Conservation (phyloP, 2,888 invertebrate species). For the Parasteatoda lunata region DNA sequence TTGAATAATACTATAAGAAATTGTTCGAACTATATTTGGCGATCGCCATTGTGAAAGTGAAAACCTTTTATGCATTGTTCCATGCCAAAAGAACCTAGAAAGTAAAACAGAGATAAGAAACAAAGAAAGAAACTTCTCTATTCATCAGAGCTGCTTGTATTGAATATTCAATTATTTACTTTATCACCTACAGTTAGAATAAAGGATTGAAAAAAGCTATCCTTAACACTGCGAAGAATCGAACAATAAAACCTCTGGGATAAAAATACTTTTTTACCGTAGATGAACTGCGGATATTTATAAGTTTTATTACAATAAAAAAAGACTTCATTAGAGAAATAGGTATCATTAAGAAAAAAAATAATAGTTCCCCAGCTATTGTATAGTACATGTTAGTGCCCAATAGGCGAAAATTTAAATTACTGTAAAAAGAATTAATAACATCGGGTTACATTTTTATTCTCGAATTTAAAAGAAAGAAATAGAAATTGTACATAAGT, state of each 20-base stretch:
- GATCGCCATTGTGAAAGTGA: slow-evolving; percentile 50
- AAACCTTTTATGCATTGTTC: slow-evolving; percentile 45
- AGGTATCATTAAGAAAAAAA: too few species aligned
- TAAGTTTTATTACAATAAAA: too few species aligned
- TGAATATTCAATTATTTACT: slow-evolving; percentile 25
- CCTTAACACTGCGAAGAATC: neutral
- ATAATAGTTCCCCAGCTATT: too few species aligned
- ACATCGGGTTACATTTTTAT: too few species aligned
- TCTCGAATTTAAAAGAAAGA: too few species aligned
- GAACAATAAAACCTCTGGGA: slow-evolving; percentile 17
- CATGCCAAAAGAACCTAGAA: slow-evolving; percentile 33
- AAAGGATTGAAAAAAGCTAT: slow-evolving; percentile 21
- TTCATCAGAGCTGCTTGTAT: slow-evolving; percentile 15
- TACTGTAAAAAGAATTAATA: too few species aligned
- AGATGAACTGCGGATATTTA: too few species aligned
- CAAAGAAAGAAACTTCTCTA: slow-evolving; percentile 31
- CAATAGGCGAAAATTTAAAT: too few species aligned
- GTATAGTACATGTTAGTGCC: too few species aligned
- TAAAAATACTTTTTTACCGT: neutral
- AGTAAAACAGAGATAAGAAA: slow-evolving; percentile 53
- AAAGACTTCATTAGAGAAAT: too few species aligned
- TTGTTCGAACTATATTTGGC: slow-evolving; percentile 47
- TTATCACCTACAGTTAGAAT: slow-evolving; percentile 32
- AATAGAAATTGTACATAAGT: too few species aligned
- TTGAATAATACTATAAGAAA: neutral